Evolutionary conservation across 2,888 invertebrate species (phyloP), one percentile per base, ranked within the genome.

Genomic region (Hyposoter dolosus): DNA sequence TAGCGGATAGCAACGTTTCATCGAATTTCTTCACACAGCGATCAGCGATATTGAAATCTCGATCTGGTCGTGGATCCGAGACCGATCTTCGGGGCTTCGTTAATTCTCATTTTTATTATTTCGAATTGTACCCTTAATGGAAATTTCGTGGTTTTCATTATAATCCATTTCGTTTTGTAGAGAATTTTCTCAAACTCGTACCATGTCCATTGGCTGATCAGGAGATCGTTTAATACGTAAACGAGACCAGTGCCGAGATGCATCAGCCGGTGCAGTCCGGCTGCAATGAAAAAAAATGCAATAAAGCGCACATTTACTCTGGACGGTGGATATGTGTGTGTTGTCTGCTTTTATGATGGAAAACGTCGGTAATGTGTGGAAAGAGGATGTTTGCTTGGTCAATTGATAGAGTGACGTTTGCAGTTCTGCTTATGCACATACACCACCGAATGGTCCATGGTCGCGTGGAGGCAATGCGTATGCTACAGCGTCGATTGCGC

Each of bases 331-430:
- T 53, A 35, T 19, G 35, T 50, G 17, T 50, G n/a, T 50, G n/a
- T 72, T 35, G 10, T 12, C 35, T 5, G 40, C 40, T 12, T 40
- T 19, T 7, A 19, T 40, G 32, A 47, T 69, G 75, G 79, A 85
- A 82, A 85, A 66, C 43, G 28, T 75, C 74, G 74, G 32, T 17
- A 60, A 75, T 66, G 60, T 74, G 74, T 71, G 32, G 45, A 35
- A 5, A 35, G 45, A 66, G 45, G 23, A 56, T 66, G 74, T 68
- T 81, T 66, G 81, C 66, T 68, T 56, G 81, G 72, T 7, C 81
- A 81, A 81, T 75, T 81, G 65, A 81, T 81, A n/a, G 45, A 15
- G 28, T 81, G 74, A 81, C 74, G 81, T 74, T 74, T 74, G 53
- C 66, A 66, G 28, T 43, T 53, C n/a, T 63, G 47, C 35, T 74